Base-by-base conservation (phyloP, 2,797 vertebrate genomes). In the Rhabdomys pumilio region DNA sequence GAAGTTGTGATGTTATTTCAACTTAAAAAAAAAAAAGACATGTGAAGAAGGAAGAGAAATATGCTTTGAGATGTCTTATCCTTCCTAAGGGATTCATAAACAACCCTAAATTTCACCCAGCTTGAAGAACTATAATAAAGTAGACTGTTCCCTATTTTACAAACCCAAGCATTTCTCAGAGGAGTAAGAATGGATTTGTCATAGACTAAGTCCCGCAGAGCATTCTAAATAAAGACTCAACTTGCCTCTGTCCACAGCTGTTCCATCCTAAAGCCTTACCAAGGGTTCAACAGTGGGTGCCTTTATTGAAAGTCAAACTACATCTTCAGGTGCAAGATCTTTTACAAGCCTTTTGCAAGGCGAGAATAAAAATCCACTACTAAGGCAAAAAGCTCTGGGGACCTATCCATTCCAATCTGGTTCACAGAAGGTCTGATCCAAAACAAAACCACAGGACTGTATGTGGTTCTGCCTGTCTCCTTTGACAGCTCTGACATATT, bases 201-300 rank as follows among this genome's bases (percentile, higher is more conserved):
- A 34, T 85, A 92, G 92, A 83, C 50, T 90, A 79, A 31, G 77
- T 65, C 65, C 38, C 83, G 76, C 26, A 89, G 93, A 91, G 91
- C 72, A 73, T 81, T 96, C 96, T 97, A 97, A 97, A 97, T 97
- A 97, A 97, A 97, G 95, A 93, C 76, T 82, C 90, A 53, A 55
- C 89, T 93, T 89, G 55, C 73, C 61, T 97, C 96, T 96, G 89
- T 97, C 91, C 96, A 82, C 59, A 92, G 86, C 76, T 76, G 38
- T 93, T 95, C 75, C 61, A 79, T 77, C 93, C 93, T 90, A 88
- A 93, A 29, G 91, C 76, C 94, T 94, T 89, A 94, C 61, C 96
- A 84, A 91, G 19, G 38, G 44, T 88, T 92, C 89, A 92, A 96
- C 86, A 91, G 80, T 12, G 0, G 55, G 76, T 76, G 79, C 50